Base-by-base conservation (phyloP, 1,140 invertebrate species). In the Trachymyrmex septentrionalis region DNA sequence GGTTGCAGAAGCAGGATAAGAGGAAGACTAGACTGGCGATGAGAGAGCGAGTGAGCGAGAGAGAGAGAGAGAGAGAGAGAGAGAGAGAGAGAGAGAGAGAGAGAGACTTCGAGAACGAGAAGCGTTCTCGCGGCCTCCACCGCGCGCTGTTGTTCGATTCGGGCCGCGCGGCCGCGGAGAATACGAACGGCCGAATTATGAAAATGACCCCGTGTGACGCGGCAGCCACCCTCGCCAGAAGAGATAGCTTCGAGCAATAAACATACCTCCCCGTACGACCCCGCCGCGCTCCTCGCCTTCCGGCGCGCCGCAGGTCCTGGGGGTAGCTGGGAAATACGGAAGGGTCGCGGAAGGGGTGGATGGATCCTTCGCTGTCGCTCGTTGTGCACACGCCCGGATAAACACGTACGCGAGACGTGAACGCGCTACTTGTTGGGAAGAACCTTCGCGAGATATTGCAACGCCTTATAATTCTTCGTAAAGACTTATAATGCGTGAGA, bases 131-230 rank as follows among this genome's bases (percentile, higher is more conserved):
- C 86, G 86, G 88, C 86, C 66, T 88, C 85, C 76, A 86, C 84
- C 86, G 85, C 85, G 78, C 91, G 93, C 92, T 94, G 93, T 94
- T 94, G 93, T 95, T 95, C 95, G 94, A 95, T 95, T 95, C 94
- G 92, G 93, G 93, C 92, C 92, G 94, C 93, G 92, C 93, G 91
- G 89, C 89, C 91, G 93, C 92, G 88, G 94, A 94, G 96, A 96
- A 96, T 96, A 96, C 95, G 96, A 95, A 96, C 95, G 95, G 95
- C 95, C 94, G 93, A 96, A 96, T 96, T 96, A 96, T 96, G 95
- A 96, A 96, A 96, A 96, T 96, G 94, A 95, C 95, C 94, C 92
- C 86, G 92, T 94, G 94, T 95, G 94, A 95, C 94, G 94, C 94
- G 93, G 93, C 93, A 92, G 87, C 94, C 93, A 94, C 93, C 94